A percentile compares a stretch with the other conserved stretches of the same genome.
Evolutionary conservation across 2,797 vertebrate genomes (phyloP).

Genomic region (Cryptoblepharus egeriae): DNA sequence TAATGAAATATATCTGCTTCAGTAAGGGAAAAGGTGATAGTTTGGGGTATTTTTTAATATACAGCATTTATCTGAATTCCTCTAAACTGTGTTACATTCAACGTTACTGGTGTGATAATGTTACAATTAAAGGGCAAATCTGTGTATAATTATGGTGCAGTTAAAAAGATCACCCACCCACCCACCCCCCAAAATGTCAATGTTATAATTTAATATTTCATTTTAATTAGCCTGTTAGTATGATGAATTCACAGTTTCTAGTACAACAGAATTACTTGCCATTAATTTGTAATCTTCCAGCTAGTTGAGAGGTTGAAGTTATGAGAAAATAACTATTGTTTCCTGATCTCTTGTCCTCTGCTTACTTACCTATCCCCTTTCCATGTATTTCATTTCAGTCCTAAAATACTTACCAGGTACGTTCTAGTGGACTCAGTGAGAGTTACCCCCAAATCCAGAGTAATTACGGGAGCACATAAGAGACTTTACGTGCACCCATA

Average conservation of each 20-base stretch:
- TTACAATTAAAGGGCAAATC: constrained; percentile 79
- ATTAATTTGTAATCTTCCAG: constrained; percentile 31
- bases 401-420: no score
- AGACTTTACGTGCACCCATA: no score
- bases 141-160: constrained; percentile 70
- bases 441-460: no score
- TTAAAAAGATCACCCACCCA: constrained; percentile 16
- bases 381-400: not conserved
- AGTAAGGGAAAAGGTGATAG: constrained; percentile 60
- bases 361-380: not conserved
- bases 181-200: constrained; percentile 65
- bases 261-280: constrained; percentile 62
- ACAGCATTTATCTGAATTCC: constrained; percentile 60
- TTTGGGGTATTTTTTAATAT: constrained; percentile 64
- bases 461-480: no score
- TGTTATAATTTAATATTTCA: constrained; percentile 71
- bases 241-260: constrained; percentile 67
- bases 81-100: constrained; percentile 73
- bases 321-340: not conserved
- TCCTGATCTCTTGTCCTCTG: not conserved
- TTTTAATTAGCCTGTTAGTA: constrained; percentile 82
- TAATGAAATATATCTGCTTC: constrained; percentile 81
- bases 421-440: no score
- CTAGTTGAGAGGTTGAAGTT: not conserved
- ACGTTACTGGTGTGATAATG: constrained; percentile 72